Conservation (phyloP, 2,113 vertebrate species). For the Nicator chloris region DNA sequence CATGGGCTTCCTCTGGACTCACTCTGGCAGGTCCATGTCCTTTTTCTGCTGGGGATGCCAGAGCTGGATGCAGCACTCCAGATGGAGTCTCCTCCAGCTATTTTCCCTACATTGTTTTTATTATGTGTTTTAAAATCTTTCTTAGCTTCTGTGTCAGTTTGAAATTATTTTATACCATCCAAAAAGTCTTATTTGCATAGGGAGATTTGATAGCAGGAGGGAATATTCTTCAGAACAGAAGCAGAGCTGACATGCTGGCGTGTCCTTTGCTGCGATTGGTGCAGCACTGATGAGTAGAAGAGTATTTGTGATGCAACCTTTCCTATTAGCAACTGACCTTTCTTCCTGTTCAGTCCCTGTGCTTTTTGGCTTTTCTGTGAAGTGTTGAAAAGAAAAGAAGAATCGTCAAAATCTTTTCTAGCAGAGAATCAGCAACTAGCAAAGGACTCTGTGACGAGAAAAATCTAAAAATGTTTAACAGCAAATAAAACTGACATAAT, state of each 20-base stretch:
- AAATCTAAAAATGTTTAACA: neutral
- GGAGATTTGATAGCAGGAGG: neutral
- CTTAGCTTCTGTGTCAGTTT: neutral
- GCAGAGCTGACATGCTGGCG: fast-evolving
- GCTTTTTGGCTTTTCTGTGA: neutral
- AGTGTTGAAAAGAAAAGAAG: neutral
- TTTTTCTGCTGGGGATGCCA: neutral
- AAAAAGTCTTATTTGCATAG: neutral
- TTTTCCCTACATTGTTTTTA: neutral
- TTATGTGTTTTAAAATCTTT: neutral
- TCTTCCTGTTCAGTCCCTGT: neutral
- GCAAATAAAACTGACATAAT: neutral
- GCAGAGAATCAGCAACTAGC: neutral
- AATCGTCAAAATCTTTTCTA: neutral
- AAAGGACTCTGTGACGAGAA: neutral
- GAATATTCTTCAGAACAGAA: neutral
- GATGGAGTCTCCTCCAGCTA: neutral
- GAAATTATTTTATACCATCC: neutral
- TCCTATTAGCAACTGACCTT: slow-evolving; percentile 22
- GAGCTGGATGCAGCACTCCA: neutral
- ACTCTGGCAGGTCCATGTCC: neutral
- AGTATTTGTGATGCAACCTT: neutral
- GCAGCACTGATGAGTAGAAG: fast-evolving
- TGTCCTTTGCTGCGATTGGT: neutral
- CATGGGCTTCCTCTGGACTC: neutral